Conservation (phyloP, 2,113 vertebrate genomes). For the Pachypanchax playfairii region DNA sequence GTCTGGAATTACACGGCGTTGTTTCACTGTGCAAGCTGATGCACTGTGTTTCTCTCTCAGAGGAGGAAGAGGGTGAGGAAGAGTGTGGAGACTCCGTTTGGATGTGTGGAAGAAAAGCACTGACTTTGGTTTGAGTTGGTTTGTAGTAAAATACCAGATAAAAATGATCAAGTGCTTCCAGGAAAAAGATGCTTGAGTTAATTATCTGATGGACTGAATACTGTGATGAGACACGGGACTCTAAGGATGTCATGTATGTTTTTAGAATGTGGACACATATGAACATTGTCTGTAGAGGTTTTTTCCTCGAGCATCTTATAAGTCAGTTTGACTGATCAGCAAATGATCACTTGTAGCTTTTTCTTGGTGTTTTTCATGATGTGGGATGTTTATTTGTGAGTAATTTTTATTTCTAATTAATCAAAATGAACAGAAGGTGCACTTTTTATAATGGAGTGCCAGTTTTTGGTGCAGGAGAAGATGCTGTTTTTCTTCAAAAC, state of each 20-base stretch:
- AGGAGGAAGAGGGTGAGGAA: slow-evolving; percentile 2
- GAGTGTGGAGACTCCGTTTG: not conserved
- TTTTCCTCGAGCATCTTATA: slow-evolving; percentile 22
- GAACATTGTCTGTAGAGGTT: slow-evolving; percentile 11
- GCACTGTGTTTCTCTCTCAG: slow-evolving; percentile 9
- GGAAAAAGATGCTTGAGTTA: slow-evolving; percentile 14
- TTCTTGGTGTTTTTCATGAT: too few relatives aligned
- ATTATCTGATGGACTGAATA: slow-evolving; percentile 44
- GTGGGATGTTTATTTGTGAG: slow-evolving; percentile 15
- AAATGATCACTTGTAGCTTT: slow-evolving; percentile 27
- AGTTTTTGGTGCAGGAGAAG: slow-evolving; percentile 23
- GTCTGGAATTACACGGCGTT: slow-evolving; percentile 58
- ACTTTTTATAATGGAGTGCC: slow-evolving; percentile 25
- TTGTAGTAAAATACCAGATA: slow-evolving; percentile 44
- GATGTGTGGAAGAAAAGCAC: not conserved
- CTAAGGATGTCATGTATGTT: slow-evolving; percentile 27
- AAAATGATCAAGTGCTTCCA: slow-evolving; percentile 65
- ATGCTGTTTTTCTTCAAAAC: slow-evolving; percentile 6
- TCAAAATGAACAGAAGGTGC: slow-evolving; percentile 36
- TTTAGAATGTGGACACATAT: slow-evolving; percentile 10
- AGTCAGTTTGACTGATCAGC: slow-evolving; percentile 25
- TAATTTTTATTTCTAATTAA: slow-evolving; percentile 4
- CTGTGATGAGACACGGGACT: slow-evolving; percentile 57
- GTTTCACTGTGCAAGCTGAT: slow-evolving; percentile 39
- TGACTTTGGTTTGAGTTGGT: slow-evolving; percentile 12